These are phyloP conservation scores for Bombyx huttoni DNA, from an alignment of 2,888 invertebrate species.

Conservation along the genomic window DNA sequence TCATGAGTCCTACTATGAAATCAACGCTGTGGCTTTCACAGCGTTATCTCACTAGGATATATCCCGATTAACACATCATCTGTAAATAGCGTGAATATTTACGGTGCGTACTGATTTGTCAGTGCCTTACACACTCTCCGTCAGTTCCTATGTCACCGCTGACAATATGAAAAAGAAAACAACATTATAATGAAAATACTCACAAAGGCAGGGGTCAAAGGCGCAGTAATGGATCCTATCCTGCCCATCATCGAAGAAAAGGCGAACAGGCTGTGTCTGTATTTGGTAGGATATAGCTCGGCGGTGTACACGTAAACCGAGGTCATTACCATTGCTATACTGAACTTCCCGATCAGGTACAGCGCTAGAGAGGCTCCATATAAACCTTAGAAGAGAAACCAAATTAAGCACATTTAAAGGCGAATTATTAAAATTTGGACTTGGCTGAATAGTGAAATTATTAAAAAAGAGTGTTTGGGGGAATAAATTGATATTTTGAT, in stretches of 20 bases:
- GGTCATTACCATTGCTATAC: slow-evolving; percentile 76
- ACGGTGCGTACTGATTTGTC: too few relatives aligned
- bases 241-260: slow-evolving; percentile 78
- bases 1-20: too few relatives aligned
- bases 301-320: slow-evolving; percentile 77
- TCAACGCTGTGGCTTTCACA: too few relatives aligned
- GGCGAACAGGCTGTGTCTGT: slow-evolving; percentile 76
- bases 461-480: too few relatives aligned
- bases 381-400: slow-evolving; percentile 21
- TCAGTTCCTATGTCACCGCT: background rate
- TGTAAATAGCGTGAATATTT: too few relatives aligned
- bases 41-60: too few relatives aligned
- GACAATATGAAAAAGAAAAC: background rate
- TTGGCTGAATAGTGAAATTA: too few relatives aligned
- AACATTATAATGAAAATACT: slow-evolving; percentile 14
- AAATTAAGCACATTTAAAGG: too few relatives aligned
- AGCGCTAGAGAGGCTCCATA: slow-evolving; percentile 52
- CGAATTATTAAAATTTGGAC: too few relatives aligned
- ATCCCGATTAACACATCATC: too few relatives aligned
- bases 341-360: slow-evolving; percentile 76
- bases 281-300: slow-evolving; percentile 77
- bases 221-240: slow-evolving; percentile 77
- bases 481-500: too few relatives aligned
- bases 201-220: slow-evolving; percentile 77
- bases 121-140: too few relatives aligned